Conservation (phyloP, 1,140 invertebrate species). For the Sitophilus oryzae region DNA sequence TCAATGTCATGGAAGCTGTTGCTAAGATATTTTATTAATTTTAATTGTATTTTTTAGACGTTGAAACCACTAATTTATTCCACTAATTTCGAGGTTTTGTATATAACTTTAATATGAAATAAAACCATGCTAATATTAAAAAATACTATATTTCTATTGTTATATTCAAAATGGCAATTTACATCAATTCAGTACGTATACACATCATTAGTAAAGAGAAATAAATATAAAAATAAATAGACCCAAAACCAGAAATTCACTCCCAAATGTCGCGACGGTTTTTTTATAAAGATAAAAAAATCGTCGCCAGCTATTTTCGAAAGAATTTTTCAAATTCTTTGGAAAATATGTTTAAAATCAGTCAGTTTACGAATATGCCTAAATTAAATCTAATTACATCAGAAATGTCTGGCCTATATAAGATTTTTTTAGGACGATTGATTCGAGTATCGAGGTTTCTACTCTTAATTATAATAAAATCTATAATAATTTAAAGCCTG, state of each 20-base stretch:
- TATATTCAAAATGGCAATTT: background rate
- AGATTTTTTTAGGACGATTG: too few species aligned
- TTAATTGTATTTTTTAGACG: too few species aligned
- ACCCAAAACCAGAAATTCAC: background rate
- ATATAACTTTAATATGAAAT: too few species aligned
- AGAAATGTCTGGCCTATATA: background rate
- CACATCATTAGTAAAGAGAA: background rate
- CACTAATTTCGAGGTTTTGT: too few species aligned
- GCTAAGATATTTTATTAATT: too few species aligned
- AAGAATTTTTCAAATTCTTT: background rate
- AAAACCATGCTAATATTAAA: too few species aligned
- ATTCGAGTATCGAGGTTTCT: too few species aligned
- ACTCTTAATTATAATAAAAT: background rate
- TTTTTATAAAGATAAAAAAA: background rate
- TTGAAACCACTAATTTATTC: too few species aligned
- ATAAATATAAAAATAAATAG: background rate
- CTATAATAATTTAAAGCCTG: slow-evolving; percentile 1
- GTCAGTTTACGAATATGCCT: background rate
- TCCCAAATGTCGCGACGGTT: background rate
- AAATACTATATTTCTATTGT: background rate
- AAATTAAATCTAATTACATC: too few species aligned
- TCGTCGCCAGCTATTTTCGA: background rate
- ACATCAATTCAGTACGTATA: background rate
- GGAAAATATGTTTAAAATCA: background rate
- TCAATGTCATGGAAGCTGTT: too few species aligned